Conservation (phyloP, 2,797 vertebrate species). For the Anniella stebbinsi region DNA sequence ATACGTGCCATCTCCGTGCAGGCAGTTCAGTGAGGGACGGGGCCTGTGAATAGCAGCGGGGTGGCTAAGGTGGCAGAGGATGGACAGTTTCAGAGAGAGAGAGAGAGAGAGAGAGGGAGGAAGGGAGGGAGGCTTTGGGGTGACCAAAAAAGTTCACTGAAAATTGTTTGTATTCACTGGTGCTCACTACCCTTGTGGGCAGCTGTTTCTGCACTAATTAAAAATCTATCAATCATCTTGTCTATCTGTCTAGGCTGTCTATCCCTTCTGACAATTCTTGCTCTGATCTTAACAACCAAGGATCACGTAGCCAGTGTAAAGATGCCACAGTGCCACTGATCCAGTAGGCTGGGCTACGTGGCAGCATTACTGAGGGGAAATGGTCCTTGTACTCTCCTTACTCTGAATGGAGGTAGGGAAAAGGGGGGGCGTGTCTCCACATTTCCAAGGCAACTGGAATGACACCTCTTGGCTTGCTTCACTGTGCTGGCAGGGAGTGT, state of each 20-base stretch:
- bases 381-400: not conserved
- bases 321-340: not conserved
- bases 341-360: not conserved
- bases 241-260: no score
- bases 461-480: not conserved
- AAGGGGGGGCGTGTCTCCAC: not conserved
- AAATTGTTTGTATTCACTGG: not conserved
- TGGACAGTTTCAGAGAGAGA: not conserved
- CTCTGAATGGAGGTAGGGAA: not conserved
- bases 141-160: not conserved
- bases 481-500: no score
- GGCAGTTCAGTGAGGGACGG: rapidly evolving
- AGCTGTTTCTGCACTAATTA: not conserved
- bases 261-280: no score
- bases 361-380: not conserved
- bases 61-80: no score
- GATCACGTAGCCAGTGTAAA: not conserved
- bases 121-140: no score
- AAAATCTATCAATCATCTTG: no score
- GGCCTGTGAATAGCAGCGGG: rapidly evolving
- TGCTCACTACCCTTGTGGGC: not conserved
- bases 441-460: not conserved
- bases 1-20: not conserved
- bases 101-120: not conserved
- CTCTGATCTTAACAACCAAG: not conserved